Evolutionary conservation across 2,888 invertebrate genomes (phyloP).

Genomic region (Chelonus formosanus): DNA sequence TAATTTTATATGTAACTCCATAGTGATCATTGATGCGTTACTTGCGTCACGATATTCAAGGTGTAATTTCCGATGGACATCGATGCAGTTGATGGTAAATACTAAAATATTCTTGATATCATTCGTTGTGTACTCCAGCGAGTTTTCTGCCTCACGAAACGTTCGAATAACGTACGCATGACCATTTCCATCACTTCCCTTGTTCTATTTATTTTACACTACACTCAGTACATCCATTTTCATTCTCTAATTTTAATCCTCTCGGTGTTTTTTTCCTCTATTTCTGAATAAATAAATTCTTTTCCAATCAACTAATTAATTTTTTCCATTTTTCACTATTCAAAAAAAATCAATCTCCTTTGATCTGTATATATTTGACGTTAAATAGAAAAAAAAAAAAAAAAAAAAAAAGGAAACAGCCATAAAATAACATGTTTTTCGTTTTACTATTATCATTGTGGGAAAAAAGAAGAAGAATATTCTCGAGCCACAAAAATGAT

Average conservation of each 20-base stretch:
- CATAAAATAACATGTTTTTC: neutral
- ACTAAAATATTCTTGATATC: constrained; percentile 30
- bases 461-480: constrained; percentile 1
- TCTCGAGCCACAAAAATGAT: constrained; percentile 4
- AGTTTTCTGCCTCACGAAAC: constrained; percentile 20
- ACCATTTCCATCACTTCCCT: constrained; percentile 15
- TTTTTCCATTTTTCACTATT: too few species aligned
- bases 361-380: too few species aligned
- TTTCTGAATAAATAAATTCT: too few species aligned
- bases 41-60: neutral
- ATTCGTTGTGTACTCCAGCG: constrained; percentile 10
- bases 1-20: too few species aligned
- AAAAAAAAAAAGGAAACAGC: neutral
- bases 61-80: constrained; percentile 31
- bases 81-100: constrained; percentile 17
- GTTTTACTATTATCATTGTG: too few species aligned
- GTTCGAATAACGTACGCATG: constrained; percentile 19
- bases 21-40: constrained; percentile 27
- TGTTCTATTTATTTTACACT: constrained; percentile 3
- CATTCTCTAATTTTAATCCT: too few species aligned
- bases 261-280: too few species aligned
- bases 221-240: too few species aligned
- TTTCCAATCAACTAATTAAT: too few species aligned
- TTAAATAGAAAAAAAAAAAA: neutral
- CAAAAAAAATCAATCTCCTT: too few species aligned